Base-by-base conservation (phyloP, 1,140 invertebrate species). In the Aphelinus certus region DNA sequence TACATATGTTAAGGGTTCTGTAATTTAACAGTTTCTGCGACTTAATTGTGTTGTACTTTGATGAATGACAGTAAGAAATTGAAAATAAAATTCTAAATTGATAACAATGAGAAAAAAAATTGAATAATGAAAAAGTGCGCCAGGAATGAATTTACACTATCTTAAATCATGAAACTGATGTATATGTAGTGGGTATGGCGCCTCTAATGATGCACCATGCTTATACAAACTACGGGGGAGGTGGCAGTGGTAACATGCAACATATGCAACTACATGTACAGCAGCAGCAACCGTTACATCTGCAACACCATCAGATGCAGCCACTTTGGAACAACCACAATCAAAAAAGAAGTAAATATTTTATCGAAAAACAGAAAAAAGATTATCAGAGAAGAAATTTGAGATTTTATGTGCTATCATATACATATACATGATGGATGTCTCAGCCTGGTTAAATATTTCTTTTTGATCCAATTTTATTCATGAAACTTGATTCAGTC, bases 171-270 rank as follows among this genome's bases (percentile, higher is more conserved):
- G 83, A 53, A 86, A 86, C 82, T 88, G 82, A 86, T 88, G 75
- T 72, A 86, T 82, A 87, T 86, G 85, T 86, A 88, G 87, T 88
- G 85, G 83, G 85, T 88, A 88, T 88, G 87, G 85, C 87, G 84
- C 88, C 87, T 88, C 83, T 88, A 85, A 86, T 88, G 88, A 89
- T 90, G 89, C 88, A 89, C 87, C 88, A 88, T 87, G 85, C 89
- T 90, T 90, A 88, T 89, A 87, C 88, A 86, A 90, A 87, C 89
- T 90, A 90, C 88, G 88, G 89, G 87, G 88, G 88, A 88, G 87
- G 68, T 71, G 86, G 88, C 84, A 87, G 84, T 87, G 87, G 87
- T 88, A 86, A 86, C 85, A 87, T 88, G 85, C 88, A 89, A 89
- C 89, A 89, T 88, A 89, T 89, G 87, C 88, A 88, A 71, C 86